A percentile compares a stretch with the other conserved stretches of the same genome.
Conservation (phyloP, 2,113 vertebrate species). For the Dipodomys spectabilis region DNA sequence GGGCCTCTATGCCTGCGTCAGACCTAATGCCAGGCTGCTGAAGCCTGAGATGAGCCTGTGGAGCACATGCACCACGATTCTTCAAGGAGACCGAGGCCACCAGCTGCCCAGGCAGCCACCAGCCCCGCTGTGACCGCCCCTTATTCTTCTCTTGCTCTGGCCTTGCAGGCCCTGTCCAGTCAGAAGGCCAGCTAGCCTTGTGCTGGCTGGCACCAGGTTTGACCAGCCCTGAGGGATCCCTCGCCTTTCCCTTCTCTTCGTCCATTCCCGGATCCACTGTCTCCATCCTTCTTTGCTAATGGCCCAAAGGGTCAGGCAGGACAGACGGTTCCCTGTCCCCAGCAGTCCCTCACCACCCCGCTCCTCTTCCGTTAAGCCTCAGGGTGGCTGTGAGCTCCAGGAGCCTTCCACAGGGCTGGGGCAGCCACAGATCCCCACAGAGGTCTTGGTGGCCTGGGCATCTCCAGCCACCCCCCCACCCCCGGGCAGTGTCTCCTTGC, state of each 20-base stretch:
- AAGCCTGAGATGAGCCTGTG: fast-evolving
- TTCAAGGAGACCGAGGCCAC: neutral
- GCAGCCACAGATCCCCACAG: neutral
- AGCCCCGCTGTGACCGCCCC: fast-evolving
- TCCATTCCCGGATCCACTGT: too few species aligned
- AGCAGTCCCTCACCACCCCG: too few species aligned
- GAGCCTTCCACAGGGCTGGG: neutral
- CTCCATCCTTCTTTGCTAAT: too few species aligned
- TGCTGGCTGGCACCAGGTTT: neutral
- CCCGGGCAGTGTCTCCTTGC: neutral
- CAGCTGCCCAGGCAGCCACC: fast-evolving
- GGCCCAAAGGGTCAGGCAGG: neutral
- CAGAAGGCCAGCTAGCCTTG: neutral
- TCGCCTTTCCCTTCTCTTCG: too few species aligned
- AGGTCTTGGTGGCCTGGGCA: neutral
- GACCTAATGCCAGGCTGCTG: fast-evolving
- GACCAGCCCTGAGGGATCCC: too few species aligned
- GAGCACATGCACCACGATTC: too few species aligned
- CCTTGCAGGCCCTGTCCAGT: too few species aligned
- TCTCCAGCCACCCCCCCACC: fast-evolving
- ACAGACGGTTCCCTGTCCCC: too few species aligned
- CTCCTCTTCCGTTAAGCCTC: fast-evolving
- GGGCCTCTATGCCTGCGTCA: neutral
- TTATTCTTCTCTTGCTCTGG: too few species aligned
- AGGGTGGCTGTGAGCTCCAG: neutral